These are phyloP conservation scores for Sebastes cheni DNA, from an alignment of 2,797 vertebrate species.

Conservation along the genomic window DNA sequence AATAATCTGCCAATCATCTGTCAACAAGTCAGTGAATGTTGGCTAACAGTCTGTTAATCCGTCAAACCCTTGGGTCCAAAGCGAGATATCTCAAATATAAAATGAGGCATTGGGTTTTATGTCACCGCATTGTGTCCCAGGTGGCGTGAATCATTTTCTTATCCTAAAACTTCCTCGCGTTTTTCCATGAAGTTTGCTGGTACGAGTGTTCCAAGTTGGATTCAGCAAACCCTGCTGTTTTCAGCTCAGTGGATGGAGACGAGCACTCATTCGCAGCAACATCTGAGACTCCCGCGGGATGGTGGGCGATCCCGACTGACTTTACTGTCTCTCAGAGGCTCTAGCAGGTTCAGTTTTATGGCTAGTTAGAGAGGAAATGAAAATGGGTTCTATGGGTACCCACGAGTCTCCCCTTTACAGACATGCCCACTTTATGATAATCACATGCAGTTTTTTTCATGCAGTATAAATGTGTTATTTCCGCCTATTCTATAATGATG, in stretches of 20 bases:
- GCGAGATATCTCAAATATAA: not conserved
- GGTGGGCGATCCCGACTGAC: too few species aligned
- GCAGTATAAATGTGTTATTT: too few species aligned
- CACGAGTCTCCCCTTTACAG: too few species aligned
- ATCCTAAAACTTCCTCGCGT: not conserved
- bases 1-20: conserved; percentile 16
- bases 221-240: not conserved
- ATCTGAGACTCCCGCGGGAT: too few species aligned
- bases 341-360: too few species aligned
- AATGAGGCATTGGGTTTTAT: not conserved
- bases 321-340: too few species aligned
- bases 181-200: not conserved
- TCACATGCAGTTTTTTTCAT: too few species aligned
- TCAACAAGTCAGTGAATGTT: not conserved
- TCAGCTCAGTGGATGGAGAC: not conserved
- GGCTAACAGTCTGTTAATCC: not conserved
- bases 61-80: not conserved
- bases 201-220: not conserved
- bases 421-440: too few species aligned
- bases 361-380: too few species aligned
- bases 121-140: not conserved
- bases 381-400: too few species aligned
- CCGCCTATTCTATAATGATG: too few species aligned
- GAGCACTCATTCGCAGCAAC: not conserved
- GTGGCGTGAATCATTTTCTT: not conserved